These are phyloP conservation scores for Ornithoptera alexandrae DNA, from an alignment of 2,888 invertebrate genomes.

Conservation along the genomic window DNA sequence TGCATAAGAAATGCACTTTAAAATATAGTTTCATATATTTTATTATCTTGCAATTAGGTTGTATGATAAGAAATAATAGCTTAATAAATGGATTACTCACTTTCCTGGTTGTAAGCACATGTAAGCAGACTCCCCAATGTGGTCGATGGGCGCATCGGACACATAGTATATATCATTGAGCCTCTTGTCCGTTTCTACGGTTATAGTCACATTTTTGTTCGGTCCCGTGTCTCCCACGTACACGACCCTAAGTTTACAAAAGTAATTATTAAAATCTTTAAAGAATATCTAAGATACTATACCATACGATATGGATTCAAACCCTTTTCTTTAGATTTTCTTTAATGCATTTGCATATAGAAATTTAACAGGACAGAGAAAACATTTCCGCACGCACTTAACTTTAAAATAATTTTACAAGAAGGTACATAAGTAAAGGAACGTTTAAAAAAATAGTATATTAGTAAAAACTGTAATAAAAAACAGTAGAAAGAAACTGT, in stretches of 20 bases:
- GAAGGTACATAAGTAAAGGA: not conserved
- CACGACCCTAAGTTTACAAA: slow-evolving; percentile 53
- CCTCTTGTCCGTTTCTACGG: slow-evolving; percentile 64
- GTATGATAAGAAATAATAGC: no score
- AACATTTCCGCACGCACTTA: not conserved
- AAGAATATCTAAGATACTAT: no score
- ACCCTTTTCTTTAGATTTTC: not conserved
- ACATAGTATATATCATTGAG: slow-evolving; percentile 79
- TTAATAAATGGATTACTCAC: slow-evolving; percentile 49
- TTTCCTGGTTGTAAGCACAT: slow-evolving; percentile 81
- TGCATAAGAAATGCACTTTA: no score
- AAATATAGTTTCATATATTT: not conserved
- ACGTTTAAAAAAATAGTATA: not conserved
- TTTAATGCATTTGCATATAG: not conserved
- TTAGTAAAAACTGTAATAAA: not conserved
- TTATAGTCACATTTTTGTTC: slow-evolving; percentile 66
- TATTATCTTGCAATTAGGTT: not conserved
- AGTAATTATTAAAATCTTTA: no score
- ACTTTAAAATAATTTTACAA: not conserved
- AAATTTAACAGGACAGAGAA: not conserved
- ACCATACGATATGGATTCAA: no score
- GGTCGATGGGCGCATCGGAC: slow-evolving; percentile 62
- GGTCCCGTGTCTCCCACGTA: slow-evolving; percentile 68
- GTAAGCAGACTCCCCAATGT: slow-evolving; percentile 79
- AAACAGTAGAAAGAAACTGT: not conserved